Evolutionary conservation across 2,797 vertebrate genomes (phyloP).

Genomic region (Perodicticus potto): DNA sequence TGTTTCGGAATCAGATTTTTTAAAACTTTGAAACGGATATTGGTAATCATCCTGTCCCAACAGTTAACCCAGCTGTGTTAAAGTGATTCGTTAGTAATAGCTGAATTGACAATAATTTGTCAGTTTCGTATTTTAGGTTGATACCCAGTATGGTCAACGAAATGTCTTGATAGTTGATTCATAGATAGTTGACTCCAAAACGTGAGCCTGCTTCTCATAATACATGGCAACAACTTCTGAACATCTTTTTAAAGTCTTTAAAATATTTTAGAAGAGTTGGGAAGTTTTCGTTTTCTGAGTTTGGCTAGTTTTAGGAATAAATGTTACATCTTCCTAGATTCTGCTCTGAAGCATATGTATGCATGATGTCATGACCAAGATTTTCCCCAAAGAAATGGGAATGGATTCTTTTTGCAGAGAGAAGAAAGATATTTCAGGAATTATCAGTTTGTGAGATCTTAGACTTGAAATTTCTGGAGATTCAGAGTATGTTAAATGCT

Average conservation of each 20-base stretch:
- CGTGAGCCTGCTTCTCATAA: background rate
- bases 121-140: background rate
- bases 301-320: constrained; percentile 43
- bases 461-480: constrained; percentile 16
- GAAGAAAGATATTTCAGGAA: background rate
- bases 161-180: background rate
- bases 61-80: background rate
- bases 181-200: background rate
- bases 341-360: background rate
- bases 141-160: background rate
- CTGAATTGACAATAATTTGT: background rate
- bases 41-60: background rate
- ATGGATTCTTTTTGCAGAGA: background rate
- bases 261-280: background rate
- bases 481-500: background rate
- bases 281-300: background rate
- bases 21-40: background rate
- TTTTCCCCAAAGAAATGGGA: background rate
- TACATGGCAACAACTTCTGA: background rate
- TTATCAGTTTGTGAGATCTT: constrained; percentile 6
- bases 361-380: background rate
- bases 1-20: background rate
- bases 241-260: background rate
- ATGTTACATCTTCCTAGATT: background rate
- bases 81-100: background rate